Conservation (phyloP, 2,888 invertebrate species). For the Gastrophysa polygoni region DNA sequence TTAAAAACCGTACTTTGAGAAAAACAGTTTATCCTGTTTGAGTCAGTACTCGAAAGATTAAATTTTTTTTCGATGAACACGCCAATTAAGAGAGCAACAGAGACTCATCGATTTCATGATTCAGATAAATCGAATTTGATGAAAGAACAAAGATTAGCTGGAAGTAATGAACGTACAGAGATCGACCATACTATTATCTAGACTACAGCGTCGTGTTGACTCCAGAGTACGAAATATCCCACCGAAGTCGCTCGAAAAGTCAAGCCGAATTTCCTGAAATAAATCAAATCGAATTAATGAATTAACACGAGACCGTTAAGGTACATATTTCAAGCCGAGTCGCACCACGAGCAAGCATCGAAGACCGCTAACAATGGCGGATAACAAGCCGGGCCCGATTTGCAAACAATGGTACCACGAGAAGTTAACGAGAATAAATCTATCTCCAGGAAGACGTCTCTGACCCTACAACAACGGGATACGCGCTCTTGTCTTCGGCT, state of each 20-base stretch:
- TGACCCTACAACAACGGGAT: slow-evolving; percentile 50
- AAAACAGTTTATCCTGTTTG: too few relatives aligned
- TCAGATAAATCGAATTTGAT: too few relatives aligned
- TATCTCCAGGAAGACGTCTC: slow-evolving; percentile 49
- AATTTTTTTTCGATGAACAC: too few relatives aligned
- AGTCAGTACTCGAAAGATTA: too few relatives aligned
- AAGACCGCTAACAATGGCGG: slow-evolving; percentile 53
- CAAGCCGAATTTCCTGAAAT: slow-evolving; percentile 17
- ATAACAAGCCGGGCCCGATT: slow-evolving; percentile 54
- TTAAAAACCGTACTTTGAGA: too few relatives aligned
- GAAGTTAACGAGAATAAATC: slow-evolving; percentile 50
- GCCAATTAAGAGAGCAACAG: too few relatives aligned
- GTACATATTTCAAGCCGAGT: slow-evolving; percentile 44
- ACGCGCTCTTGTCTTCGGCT: slow-evolving; percentile 34
- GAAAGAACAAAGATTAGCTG: too few relatives aligned
- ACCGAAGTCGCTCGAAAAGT: too few relatives aligned
- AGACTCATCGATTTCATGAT: too few relatives aligned
- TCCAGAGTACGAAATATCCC: neutral
- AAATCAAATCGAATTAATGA: slow-evolving; percentile 37
- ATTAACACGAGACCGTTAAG: slow-evolving; percentile 43
- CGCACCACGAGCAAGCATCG: slow-evolving; percentile 41
- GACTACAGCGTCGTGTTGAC: too few relatives aligned
- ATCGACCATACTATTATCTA: too few relatives aligned
- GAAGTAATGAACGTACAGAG: too few relatives aligned
- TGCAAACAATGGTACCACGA: slow-evolving; percentile 56